Evolutionary conservation across 2,888 invertebrate species (phyloP).

Genomic region (Oxytorus armatus): DNA sequence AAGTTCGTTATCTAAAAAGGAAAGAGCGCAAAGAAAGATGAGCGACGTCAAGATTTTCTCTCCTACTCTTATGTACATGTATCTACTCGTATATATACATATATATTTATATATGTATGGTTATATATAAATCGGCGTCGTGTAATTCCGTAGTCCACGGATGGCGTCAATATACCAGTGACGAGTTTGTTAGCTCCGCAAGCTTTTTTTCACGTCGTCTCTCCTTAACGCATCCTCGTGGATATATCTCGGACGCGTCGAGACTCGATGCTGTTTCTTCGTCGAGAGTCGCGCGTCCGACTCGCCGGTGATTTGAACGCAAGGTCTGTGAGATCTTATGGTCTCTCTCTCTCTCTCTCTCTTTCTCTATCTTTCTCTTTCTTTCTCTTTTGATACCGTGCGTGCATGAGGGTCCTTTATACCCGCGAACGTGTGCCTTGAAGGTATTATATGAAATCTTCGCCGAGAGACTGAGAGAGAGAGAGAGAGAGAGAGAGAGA

Average conservation of each 20-base stretch:
- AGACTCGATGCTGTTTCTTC: constrained; percentile 22
- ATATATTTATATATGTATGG: too few species aligned
- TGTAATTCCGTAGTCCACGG: constrained; percentile 46
- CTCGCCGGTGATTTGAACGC: constrained; percentile 30
- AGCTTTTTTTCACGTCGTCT: constrained; percentile 31
- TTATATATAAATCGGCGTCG: neutral
- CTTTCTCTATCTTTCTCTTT: too few species aligned
- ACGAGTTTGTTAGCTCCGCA: constrained; percentile 64
- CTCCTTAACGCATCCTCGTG: constrained; percentile 3
- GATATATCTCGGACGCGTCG: too few species aligned
- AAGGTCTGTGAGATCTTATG: constrained; percentile 18
- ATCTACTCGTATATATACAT: too few species aligned
- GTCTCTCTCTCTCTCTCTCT: constrained; percentile 12
- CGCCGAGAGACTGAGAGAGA: constrained; percentile 21
- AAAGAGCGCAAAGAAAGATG: constrained; percentile 33
- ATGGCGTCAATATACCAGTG: constrained; percentile 63
- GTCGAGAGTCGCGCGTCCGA: neutral
- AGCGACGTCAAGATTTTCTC: constrained; percentile 41
- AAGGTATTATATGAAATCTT: constrained; percentile 46
- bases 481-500: constrained; percentile 13
- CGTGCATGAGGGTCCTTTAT: constrained; percentile 11
- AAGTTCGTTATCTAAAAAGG: constrained; percentile 61
- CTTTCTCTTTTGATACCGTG: constrained; percentile 1
- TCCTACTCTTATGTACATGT: constrained; percentile 13
- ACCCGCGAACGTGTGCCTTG: constrained; percentile 55